Evolutionary conservation across 2,797 vertebrate genomes (phyloP), one percentile per base, ranked within the genome.

Genomic region (Galaxias olidus): DNA sequence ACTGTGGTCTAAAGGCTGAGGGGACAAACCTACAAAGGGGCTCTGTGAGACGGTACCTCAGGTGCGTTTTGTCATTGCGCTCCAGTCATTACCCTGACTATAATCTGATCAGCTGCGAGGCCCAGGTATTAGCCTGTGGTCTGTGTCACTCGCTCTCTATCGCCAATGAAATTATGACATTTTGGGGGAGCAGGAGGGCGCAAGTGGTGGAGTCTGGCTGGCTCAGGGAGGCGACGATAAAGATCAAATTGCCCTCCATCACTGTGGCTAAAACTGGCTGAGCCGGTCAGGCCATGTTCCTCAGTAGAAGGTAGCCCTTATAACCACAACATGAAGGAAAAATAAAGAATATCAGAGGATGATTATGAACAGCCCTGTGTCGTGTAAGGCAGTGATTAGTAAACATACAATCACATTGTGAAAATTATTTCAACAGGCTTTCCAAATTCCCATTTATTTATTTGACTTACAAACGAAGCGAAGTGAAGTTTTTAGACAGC

Each of bases 51-150:
- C 65, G 66, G 72, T 30, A 74, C 68, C 63, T 75, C 77, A 88
- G 85, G 87, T 89, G 68, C 53, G 47, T 71, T 79, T 78, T 78
- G 84, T 84, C 78, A 76, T 52, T 46, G 65, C 20, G 45, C 63
- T 60, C 68, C 44, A 18, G 66, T 71, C 64, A 61, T 74, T 67
- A 62, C 30, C 66, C 53, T 20, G 60, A n/a, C 58, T 63, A 44
- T 81, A 86, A 90, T 90, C 90, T 84, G 87, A 91, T 88, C 19
- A 47, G 56, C 65, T 42, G 11, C 40, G 47, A 63, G 45, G 53
- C 46, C 56, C 63, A 59, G 65, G 61, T 51, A 53, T 54, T 58
- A 47, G 72, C 79, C 70, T 56, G 75, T 57, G 75, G 69, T 68
- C 75, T 30, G 30, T 30, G 30, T 30, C 30, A 6, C 30, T 30